Percentiles rank a stretch among this genome's conserved stretches.
Conservation (phyloP, 2,113 vertebrate genomes). For the Heterocephalus glaber region DNA sequence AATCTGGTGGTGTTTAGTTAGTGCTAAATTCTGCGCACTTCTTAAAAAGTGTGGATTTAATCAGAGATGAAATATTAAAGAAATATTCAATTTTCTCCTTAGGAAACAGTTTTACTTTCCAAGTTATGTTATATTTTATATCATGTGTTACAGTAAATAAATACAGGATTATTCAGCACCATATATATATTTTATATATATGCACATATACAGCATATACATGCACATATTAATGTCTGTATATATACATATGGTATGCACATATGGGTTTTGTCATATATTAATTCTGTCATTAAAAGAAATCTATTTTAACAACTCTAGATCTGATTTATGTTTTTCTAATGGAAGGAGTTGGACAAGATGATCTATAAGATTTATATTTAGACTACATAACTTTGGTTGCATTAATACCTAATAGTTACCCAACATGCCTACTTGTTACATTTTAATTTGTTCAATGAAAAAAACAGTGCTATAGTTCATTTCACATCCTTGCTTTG, state of each 20-base stretch:
- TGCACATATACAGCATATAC: no score
- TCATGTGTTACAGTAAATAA: background rate
- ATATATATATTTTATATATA: background rate
- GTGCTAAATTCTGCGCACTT: background rate
- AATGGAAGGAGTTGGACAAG: background rate
- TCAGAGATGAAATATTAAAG: background rate
- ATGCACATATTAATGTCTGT: background rate
- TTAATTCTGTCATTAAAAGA: background rate
- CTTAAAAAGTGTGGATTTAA: background rate
- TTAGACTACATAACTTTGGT: background rate
- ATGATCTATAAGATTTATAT: background rate
- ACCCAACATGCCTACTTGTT: slow-evolving; percentile 44
- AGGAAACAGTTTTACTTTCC: background rate
- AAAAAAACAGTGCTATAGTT: slow-evolving; percentile 62
- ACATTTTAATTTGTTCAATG: slow-evolving; percentile 69
- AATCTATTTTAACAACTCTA: background rate
- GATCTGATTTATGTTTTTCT: background rate
- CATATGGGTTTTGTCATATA: fast-evolving
- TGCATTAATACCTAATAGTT: background rate
- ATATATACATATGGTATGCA: background rate
- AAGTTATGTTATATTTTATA: background rate
- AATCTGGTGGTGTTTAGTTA: background rate
- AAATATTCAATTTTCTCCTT: background rate
- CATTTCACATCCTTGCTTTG: slow-evolving; percentile 51
- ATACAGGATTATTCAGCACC: background rate